Base-by-base conservation (phyloP, 2,797 vertebrate species). In the Champsocephalus gunnari region DNA sequence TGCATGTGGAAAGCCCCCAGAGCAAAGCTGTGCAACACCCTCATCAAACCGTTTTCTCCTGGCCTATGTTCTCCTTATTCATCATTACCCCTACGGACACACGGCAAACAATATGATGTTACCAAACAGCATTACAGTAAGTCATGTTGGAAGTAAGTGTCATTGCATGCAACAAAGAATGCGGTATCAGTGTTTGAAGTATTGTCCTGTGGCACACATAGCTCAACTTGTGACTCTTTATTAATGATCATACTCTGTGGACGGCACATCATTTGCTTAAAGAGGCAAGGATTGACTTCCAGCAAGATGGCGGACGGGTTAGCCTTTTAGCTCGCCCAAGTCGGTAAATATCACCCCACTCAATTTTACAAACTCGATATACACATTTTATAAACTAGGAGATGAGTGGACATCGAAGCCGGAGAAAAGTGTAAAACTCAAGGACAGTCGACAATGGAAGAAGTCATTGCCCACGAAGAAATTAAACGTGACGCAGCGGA, bases 1-100 rank as follows among this genome's bases (percentile, higher is more conserved):
- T 84, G 88, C 78, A 80, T 81, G 73, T 86, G 94, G 94, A 96
- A 96, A 95, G 84, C 94, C 94, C 95, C 94, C 73, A 78, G 62
- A 76, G 77, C 58, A 82, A 79, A 85, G 75, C 81, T 75, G 38
- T 72, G 80, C 69, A 78, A 66, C 75, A 77, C 76, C 68, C 75
- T 85, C 74, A 74, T 71, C 73, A 68, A 82, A 41, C 61, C 62
- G 45, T 77, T 77, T 74, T 90, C 45, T 87, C 73, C 74, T 43
- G 64, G 71, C 72, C 72, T 84, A 61, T 73, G 47, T 75, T 78
- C 32, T 78, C 78, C 57, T 76, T 77, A 53, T 79, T 69, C 65
- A 59, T 67, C 51, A 60, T 17, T 55, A 32, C 47, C 38, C 56
- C 24, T 12, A 55, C 54, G 65, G 11, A 64, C 48, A 21, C 7